Conservation (phyloP, 2,797 vertebrate species). For the Apogon talboti region DNA sequence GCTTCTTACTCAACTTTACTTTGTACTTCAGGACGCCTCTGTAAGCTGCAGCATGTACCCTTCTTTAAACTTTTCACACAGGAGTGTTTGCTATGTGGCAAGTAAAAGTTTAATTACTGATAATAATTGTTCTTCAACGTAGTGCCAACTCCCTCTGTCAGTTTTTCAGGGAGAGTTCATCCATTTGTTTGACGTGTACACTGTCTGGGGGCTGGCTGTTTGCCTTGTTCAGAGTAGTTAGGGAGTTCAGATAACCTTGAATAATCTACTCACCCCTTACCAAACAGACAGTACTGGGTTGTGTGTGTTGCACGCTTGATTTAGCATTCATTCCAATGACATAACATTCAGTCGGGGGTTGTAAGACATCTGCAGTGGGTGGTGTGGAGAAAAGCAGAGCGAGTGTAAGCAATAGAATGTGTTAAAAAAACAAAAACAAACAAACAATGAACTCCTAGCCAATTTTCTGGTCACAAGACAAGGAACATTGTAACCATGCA, state of each 20-base stretch:
- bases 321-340: slow-evolving; percentile 57
- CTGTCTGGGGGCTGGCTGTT: slow-evolving; percentile 29
- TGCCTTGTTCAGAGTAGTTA: slow-evolving; percentile 60
- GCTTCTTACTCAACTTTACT: slow-evolving; percentile 34
- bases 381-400: slow-evolving; percentile 9
- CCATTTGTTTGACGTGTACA: slow-evolving; percentile 53
- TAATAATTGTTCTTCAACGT: slow-evolving; percentile 16
- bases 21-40: slow-evolving; percentile 41
- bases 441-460: slow-evolving; percentile 15
- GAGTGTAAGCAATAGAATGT: slow-evolving; percentile 5
- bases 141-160: slow-evolving; percentile 13
- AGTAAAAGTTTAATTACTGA: slow-evolving; percentile 45
- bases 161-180: slow-evolving; percentile 38
- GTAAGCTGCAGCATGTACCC: slow-evolving; percentile 5
- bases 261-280: slow-evolving; percentile 56
- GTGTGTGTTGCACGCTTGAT: slow-evolving; percentile 47
- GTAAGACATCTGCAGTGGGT: slow-evolving; percentile 45
- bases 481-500: slow-evolving; percentile 20
- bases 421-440: slow-evolving; percentile 11
- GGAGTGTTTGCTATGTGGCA: slow-evolving; percentile 22
- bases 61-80: slow-evolving; percentile 26
- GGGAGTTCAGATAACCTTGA: slow-evolving; percentile 66
- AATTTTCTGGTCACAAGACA: slow-evolving; percentile 44
- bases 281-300: slow-evolving; percentile 40
- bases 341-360: slow-evolving; percentile 48